Evolutionary conservation across 2,797 vertebrate species (phyloP), one percentile per base, ranked within the genome.

Genomic region (Esox masquinongy): DNA sequence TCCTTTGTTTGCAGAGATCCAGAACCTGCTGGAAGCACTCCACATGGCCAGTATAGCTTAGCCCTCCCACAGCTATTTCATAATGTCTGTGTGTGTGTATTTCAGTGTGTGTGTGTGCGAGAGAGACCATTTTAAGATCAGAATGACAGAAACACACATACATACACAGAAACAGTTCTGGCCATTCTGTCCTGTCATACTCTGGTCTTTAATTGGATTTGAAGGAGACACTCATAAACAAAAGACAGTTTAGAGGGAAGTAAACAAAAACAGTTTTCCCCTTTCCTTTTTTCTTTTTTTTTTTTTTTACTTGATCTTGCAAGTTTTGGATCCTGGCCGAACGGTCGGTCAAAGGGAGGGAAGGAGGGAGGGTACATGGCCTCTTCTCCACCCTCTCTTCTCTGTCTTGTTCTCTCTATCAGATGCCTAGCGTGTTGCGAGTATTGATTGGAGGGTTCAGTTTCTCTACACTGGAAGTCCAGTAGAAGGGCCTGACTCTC

Each of bases 361-460:
- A 47, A 47, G 43, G 43, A 47, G 1, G 43, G 12, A 47, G 43
- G 43, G 43, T 0, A 15, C 70, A 16, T 43, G 56, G 1, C 19
- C 12, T 17, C 11, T 70, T 50, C 39, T n/a, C 19, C 39, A 34
- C 36, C 76, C 78, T 82, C 80, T 80, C 63, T 9, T 63, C 47
- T 26, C 22, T 51, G n/a, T 39, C 51, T 61, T 16, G 24, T 50
- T 39, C 71, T 72, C 86, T 85, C 87, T 85, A 87, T 94, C 94
- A 93, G 88, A 94, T 89, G 90, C 80, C 90, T 86, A 87, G 94
- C 93, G 93, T 91, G 93, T 93, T 90, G 92, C 88, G 90, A 81
- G 88, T 96, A 96, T 95, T 94, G 96, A 97, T 96, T 93, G 92
- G 90, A 84, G 92, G 82, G 90, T 91, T 88, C 88, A 88, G 92